These are phyloP conservation scores for Bedellia somnulentella DNA, from an alignment of 2,888 invertebrate species.

Conservation along the genomic window DNA sequence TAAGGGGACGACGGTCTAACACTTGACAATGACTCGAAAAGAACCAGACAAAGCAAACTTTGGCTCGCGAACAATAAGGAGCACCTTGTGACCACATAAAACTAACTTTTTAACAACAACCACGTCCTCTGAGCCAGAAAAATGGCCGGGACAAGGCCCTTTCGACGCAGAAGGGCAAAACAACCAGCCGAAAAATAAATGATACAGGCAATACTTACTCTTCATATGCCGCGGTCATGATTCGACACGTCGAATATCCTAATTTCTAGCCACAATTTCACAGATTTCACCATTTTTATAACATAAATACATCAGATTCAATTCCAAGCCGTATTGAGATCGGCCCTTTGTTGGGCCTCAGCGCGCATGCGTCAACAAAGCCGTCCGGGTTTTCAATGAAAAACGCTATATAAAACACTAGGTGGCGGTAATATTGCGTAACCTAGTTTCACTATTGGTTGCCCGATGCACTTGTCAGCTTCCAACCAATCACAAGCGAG, in stretches of 20 bases:
- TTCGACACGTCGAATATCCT: conserved; percentile 82
- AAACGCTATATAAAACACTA: too few species aligned
- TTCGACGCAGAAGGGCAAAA: conserved; percentile 41
- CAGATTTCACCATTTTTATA: conserved; percentile 83
- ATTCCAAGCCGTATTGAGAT: conserved; percentile 50
- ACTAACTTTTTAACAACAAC: conserved; percentile 25
- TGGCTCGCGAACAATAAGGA: too few species aligned
- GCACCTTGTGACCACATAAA: too few species aligned
- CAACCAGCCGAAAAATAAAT: conserved; percentile 30
- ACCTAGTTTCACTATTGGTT: conserved; percentile 32
- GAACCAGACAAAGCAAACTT: too few species aligned
- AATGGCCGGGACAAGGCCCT: conserved; percentile 54
- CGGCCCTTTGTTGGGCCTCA: conserved; percentile 61
- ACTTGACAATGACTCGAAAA: too few species aligned
- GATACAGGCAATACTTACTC: conserved; percentile 73
- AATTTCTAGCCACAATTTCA: conserved; percentile 80
- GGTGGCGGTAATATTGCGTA: conserved; percentile 3
- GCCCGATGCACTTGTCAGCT: conserved; percentile 13
- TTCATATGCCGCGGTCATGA: conserved; percentile 91
- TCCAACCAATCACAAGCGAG: conserved; percentile 22
- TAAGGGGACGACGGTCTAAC: conserved; percentile 49
- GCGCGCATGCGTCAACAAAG: conserved; percentile 53
- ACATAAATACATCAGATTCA: conserved; percentile 73
- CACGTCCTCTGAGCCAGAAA: conserved; percentile 32
- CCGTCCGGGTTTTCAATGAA: conserved; percentile 59